Conservation (phyloP, 2,888 invertebrate genomes). For the Epinotia brunnichana region DNA sequence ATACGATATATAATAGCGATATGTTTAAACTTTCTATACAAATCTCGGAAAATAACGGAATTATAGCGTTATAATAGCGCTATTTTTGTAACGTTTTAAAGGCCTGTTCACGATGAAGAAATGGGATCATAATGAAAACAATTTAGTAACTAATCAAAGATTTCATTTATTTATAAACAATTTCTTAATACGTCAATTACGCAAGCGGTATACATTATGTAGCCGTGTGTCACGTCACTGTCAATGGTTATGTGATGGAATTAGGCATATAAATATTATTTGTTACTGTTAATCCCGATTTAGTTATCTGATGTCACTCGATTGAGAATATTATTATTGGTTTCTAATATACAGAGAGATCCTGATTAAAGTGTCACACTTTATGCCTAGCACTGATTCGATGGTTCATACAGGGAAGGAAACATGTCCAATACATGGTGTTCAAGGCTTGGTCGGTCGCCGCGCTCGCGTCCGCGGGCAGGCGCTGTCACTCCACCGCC, state of each 20-base stretch:
- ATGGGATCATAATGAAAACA: not conserved
- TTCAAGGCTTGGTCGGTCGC: not conserved
- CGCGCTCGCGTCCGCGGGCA: not conserved
- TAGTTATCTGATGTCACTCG: not conserved
- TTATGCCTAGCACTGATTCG: constrained; percentile 7
- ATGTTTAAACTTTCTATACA: no score
- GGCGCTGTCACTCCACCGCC: constrained; percentile 59
- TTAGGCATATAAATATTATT: constrained; percentile 7
- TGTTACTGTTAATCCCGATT: not conserved
- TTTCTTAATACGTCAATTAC: constrained; percentile 20
- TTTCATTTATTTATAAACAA: constrained; percentile 46
- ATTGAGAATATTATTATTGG: not conserved
- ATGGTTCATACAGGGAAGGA: constrained; percentile 5
- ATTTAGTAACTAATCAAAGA: constrained; percentile 7
- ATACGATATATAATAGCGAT: no score
- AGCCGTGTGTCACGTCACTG: constrained; percentile 11
- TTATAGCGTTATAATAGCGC: no score
- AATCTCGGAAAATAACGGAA: no score
- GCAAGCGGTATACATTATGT: constrained; percentile 15
- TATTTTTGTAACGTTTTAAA: no score
- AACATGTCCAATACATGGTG: not conserved
- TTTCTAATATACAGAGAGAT: not conserved
- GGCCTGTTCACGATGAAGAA: no score
- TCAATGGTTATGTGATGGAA: not conserved
- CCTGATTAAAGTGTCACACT: constrained; percentile 8